A percentile compares a stretch with the other conserved stretches of the same genome.
Evolutionary conservation across 2,797 vertebrate species (phyloP).

Genomic region (Chiloscyllium punctatum): DNA sequence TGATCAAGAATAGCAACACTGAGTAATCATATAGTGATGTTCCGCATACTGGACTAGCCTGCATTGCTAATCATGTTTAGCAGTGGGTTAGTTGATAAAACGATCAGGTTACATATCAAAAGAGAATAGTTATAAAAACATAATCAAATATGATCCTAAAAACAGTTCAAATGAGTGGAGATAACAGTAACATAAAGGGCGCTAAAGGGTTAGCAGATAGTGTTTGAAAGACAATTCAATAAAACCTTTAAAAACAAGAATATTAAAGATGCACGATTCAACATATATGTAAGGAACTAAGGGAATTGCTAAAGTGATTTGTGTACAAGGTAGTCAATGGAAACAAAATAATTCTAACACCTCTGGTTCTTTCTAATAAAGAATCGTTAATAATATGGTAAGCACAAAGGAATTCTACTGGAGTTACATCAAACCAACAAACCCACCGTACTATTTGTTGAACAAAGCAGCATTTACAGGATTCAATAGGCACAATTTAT

Average conservation of each 20-base stretch:
- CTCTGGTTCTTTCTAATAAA: neutral
- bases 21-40: neutral
- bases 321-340: neutral
- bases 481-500: neutral
- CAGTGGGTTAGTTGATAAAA: neutral
- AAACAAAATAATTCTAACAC: neutral
- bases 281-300: neutral
- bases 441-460: neutral
- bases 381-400: neutral
- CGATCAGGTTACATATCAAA: neutral
- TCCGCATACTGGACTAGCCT: neutral
- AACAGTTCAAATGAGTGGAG: neutral
- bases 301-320: neutral
- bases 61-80: neutral
- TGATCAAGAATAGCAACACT: neutral
- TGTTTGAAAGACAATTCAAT: neutral
- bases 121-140: neutral
- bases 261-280: neutral
- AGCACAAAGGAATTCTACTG: neutral
- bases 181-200: neutral
- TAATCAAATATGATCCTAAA: neutral
- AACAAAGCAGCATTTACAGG: neutral
- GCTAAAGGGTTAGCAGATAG: neutral
- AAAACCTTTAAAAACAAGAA: neutral
- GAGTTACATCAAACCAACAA: neutral